A percentile compares a stretch with the other conserved stretches of the same genome.
These are phyloP conservation scores for Anolis apletophallus DNA, from an alignment of 2,797 vertebrate species.

Conservation along the genomic window DNA sequence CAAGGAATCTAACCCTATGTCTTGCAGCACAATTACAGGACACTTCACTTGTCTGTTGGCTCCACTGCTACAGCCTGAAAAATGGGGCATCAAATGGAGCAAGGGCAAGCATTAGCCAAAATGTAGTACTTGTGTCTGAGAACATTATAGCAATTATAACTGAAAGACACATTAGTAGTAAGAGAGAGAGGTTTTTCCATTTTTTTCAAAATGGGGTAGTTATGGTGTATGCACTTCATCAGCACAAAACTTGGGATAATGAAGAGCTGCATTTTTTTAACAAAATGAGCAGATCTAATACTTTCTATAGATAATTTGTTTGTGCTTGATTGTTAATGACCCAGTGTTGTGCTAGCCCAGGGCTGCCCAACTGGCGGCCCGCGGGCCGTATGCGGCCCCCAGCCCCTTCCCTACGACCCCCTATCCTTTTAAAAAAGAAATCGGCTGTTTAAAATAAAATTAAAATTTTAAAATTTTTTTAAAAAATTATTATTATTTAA, in stretches of 20 bases:
- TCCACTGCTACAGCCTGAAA: slow-evolving; percentile 3
- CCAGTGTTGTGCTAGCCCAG: too few species aligned
- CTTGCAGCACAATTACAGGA: slow-evolving; percentile 36
- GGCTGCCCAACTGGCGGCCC: too few species aligned
- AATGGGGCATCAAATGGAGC: slow-evolving; percentile 32
- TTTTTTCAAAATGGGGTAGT: background rate
- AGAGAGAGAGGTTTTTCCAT: slow-evolving; percentile 30
- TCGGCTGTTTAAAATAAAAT: too few species aligned
- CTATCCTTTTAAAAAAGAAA: too few species aligned
- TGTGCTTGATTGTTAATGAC: slow-evolving; percentile 7
- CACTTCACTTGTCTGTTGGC: slow-evolving; percentile 33
- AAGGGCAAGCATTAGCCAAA: slow-evolving; percentile 43
- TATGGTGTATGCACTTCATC: slow-evolving; percentile 14
- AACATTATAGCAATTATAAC: slow-evolving; percentile 60
- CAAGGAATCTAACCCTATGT: slow-evolving; percentile 41
- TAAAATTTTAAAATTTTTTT: too few species aligned
- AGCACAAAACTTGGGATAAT: slow-evolving; percentile 46
- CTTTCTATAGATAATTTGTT: slow-evolving; percentile 31
- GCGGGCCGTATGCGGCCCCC: too few species aligned
- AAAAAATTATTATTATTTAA: too few species aligned
- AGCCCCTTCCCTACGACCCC: too few species aligned
- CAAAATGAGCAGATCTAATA: slow-evolving; percentile 36
- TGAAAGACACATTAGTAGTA: slow-evolving; percentile 42
- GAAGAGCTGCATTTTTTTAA: slow-evolving; percentile 33
- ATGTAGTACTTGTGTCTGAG: slow-evolving; percentile 49